Conservation (phyloP, 2,797 vertebrate species). For the Rhinichthys osculus region DNA sequence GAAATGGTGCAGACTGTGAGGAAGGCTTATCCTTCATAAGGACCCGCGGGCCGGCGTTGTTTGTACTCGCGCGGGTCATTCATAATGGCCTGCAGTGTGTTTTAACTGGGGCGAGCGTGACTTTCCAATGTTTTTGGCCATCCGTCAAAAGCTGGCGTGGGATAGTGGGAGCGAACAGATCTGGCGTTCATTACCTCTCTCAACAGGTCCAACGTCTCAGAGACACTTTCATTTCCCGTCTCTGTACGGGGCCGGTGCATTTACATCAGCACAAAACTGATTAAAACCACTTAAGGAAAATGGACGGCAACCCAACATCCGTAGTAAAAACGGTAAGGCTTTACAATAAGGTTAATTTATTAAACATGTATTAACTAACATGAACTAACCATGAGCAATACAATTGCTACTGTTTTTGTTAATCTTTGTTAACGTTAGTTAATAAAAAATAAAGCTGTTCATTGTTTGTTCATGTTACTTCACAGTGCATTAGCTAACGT, state of each 20-base stretch:
- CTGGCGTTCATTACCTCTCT: constrained; percentile 74
- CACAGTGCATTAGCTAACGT: too few species aligned
- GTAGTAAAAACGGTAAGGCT: too few species aligned
- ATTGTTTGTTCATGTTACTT: too few species aligned
- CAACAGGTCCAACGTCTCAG: constrained; percentile 77
- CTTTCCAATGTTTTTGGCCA: constrained; percentile 74
- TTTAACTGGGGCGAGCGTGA: constrained; percentile 72
- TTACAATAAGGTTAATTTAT: too few species aligned
- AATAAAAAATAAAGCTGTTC: too few species aligned
- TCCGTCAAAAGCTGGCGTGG: constrained; percentile 70
- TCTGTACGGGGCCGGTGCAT: constrained; percentile 70
- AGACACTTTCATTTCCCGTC: constrained; percentile 78
- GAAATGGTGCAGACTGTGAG: constrained; percentile 63
- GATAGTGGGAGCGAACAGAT: constrained; percentile 64
- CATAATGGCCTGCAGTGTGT: constrained; percentile 72
- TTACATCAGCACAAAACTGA: constrained; percentile 57
- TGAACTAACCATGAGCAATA: too few species aligned
- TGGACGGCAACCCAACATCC: neutral
- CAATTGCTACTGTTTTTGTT: too few species aligned
- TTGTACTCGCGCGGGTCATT: constrained; percentile 70
- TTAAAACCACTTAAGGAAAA: constrained; percentile 26
- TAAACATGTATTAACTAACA: too few species aligned
- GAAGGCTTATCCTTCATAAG: constrained; percentile 62
- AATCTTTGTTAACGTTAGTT: too few species aligned
- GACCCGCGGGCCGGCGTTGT: constrained; percentile 64